Evolutionary conservation across 2,113 vertebrate species (phyloP).

Genomic region (Anarhynchus alexandrinus): DNA sequence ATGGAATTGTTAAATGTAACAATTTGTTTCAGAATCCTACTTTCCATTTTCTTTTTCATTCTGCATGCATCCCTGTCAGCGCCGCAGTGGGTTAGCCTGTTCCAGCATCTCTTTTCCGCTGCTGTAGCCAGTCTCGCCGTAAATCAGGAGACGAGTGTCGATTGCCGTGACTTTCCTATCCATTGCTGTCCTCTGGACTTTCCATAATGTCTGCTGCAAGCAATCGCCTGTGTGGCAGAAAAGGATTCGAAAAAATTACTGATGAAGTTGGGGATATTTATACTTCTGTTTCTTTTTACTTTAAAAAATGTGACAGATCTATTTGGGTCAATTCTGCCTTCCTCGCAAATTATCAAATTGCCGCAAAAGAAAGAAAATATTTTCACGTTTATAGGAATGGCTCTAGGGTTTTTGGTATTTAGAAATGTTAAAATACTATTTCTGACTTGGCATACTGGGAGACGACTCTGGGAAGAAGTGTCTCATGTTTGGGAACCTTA

Average conservation of each 20-base stretch:
- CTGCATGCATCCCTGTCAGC: not conserved
- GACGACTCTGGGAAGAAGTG: not conserved
- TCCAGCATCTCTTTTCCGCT: not conserved
- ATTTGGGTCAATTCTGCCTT: not conserved
- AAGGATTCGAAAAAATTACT: not conserved
- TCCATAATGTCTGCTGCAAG: not conserved
- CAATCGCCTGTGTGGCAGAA: not conserved
- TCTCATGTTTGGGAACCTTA: not conserved
- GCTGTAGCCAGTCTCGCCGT: not conserved
- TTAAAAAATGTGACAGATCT: not conserved
- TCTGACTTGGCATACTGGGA: not conserved
- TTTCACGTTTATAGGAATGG: not conserved
- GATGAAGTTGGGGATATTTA: not conserved
- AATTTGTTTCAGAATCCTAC: not conserved
- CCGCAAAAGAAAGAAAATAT: not conserved
- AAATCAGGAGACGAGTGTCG: not conserved
- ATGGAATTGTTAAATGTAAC: not conserved
- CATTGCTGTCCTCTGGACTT: not conserved
- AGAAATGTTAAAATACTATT: slow-evolving; percentile 16
- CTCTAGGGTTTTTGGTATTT: not conserved
- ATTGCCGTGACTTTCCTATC: not conserved
- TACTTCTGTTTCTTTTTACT: not conserved
- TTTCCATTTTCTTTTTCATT: not conserved
- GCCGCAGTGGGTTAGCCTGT: not conserved
- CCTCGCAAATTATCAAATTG: not conserved